These are phyloP conservation scores for Leucophenga maculata DNA, from an alignment of 2,888 invertebrate genomes.

Conservation along the genomic window DNA sequence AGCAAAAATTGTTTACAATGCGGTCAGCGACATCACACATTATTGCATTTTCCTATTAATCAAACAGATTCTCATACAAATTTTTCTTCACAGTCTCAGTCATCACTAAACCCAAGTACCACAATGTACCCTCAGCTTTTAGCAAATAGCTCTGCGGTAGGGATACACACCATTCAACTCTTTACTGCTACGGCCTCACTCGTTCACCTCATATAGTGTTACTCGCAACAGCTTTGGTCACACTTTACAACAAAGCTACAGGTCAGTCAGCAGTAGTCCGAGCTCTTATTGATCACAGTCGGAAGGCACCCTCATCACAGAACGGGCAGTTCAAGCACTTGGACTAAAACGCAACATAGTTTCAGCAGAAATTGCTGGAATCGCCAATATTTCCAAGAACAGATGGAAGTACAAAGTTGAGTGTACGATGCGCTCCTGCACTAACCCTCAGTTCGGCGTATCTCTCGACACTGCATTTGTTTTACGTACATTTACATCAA, in stretches of 20 bases:
- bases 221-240: constrained; percentile 2
- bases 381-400: no score
- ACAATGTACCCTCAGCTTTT: no score
- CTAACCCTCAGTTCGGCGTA: background rate
- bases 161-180: background rate
- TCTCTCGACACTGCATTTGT: background rate
- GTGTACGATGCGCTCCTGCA: background rate
- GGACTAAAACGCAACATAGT: no score
- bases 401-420: no score
- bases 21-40: background rate
- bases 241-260: no score
- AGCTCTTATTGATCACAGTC: constrained; percentile 22
- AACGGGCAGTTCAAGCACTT: no score
- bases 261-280: no score
- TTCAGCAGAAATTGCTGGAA: no score
- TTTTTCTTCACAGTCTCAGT: no score
- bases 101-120: no score
- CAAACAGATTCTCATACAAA: no score
- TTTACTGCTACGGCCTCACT: background rate
- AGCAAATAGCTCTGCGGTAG: no score
- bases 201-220: background rate
- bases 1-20: constrained; percentile 1
- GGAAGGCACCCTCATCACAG: constrained; percentile 17
- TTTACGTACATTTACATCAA: background rate
- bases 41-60: background rate